Conservation (phyloP, 2,888 invertebrate genomes). For the Stenodema calcarata region DNA sequence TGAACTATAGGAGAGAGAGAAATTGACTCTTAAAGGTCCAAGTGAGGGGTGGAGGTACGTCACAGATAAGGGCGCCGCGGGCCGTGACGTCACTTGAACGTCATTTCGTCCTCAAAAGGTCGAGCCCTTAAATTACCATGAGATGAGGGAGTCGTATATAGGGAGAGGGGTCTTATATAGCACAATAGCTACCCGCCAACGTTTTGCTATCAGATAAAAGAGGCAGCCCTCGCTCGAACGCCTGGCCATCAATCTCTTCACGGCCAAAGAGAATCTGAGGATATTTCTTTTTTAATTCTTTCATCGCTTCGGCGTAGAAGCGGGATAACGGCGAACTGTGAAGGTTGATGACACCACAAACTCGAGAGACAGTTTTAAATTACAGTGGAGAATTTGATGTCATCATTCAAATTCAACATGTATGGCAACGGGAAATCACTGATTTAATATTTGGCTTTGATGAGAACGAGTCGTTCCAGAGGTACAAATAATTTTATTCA, state of each 20-base stretch:
- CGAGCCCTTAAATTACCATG: constrained; percentile 6
- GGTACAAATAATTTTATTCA: too few species aligned
- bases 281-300: background rate
- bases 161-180: background rate
- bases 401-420: too few species aligned
- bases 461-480: too few species aligned
- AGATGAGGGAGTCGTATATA: background rate
- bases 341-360: background rate
- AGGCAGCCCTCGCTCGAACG: background rate
- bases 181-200: background rate
- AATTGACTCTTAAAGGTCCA: background rate
- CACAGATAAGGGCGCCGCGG: background rate
- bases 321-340: background rate
- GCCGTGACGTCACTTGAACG: background rate
- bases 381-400: too few species aligned
- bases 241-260: background rate
- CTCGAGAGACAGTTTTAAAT: too few species aligned
- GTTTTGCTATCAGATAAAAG: constrained; percentile 5
- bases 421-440: too few species aligned
- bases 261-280: background rate
- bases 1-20: background rate
- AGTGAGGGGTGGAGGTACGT: background rate
- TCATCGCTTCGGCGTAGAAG: background rate
- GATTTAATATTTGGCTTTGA: too few species aligned
- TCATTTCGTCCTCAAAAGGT: background rate